Conservation (phyloP, 2,113 vertebrate species). For the Oxyura jamaicensis region DNA sequence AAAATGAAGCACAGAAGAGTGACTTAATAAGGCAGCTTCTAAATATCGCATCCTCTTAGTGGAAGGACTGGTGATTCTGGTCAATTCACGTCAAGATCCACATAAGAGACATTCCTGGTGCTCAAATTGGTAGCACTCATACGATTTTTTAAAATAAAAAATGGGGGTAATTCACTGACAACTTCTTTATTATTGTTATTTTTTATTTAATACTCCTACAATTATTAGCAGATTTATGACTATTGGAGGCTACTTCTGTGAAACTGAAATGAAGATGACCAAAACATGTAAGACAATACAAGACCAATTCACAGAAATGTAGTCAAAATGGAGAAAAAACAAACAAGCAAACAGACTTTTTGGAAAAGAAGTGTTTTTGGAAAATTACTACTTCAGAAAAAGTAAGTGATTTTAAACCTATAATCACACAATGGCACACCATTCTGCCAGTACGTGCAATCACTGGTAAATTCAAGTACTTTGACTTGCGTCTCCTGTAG, state of each 20-base stretch:
- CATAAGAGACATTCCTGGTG: neutral
- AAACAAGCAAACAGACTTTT: neutral
- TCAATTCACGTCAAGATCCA: neutral
- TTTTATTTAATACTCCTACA: rapidly evolving
- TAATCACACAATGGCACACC: neutral
- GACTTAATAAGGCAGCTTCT: neutral
- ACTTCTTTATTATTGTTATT: neutral
- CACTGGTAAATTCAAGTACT: neutral
- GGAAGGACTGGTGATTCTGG: neutral
- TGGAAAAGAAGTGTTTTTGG: neutral
- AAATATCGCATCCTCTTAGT: neutral
- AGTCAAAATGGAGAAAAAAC: neutral
- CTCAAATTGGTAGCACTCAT: neutral
- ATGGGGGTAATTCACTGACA: neutral
- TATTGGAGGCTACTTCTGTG: neutral
- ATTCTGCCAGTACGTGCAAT: neutral
- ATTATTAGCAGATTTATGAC: neutral
- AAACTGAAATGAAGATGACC: neutral
- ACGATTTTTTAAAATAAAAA: neutral
- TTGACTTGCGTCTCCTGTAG: neutral
- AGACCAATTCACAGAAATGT: neutral
- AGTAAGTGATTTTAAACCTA: neutral
- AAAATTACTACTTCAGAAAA: neutral
- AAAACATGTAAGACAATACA: neutral
- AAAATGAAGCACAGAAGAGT: neutral